Evolutionary conservation across 2,113 vertebrate species (phyloP).

Genomic region (Dromaius novaehollandiae): DNA sequence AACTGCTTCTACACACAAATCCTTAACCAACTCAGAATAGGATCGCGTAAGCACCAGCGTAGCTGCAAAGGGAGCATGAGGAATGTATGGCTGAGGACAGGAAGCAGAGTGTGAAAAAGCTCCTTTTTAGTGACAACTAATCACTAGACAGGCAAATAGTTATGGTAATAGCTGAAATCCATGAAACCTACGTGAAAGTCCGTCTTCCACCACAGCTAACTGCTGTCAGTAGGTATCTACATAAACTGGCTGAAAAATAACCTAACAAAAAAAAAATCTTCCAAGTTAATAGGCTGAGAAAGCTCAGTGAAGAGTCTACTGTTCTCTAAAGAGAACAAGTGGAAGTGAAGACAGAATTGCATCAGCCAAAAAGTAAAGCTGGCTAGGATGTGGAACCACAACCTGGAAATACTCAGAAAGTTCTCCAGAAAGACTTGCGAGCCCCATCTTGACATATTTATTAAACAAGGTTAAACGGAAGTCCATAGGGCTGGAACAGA

Average conservation of each 20-base stretch:
- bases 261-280: background rate
- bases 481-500: background rate
- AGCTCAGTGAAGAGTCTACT: background rate
- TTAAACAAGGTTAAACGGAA: background rate
- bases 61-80: background rate
- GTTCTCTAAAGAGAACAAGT: background rate
- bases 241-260: background rate
- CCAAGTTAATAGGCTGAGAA: background rate
- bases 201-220: background rate
- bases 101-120: background rate
- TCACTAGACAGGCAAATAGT: background rate
- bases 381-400: background rate
- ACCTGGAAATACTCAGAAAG: slow-evolving; percentile 1
- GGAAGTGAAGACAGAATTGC: background rate
- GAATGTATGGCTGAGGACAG: background rate
- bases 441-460: background rate
- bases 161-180: background rate
- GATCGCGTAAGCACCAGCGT: background rate
- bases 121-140: background rate
- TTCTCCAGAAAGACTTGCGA: background rate
- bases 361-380: background rate
- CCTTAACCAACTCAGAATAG: background rate
- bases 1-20: background rate
- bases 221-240: background rate
- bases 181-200: background rate